Conservation (phyloP, 2,113 vertebrate species). For the Rafetus swinhoei region DNA sequence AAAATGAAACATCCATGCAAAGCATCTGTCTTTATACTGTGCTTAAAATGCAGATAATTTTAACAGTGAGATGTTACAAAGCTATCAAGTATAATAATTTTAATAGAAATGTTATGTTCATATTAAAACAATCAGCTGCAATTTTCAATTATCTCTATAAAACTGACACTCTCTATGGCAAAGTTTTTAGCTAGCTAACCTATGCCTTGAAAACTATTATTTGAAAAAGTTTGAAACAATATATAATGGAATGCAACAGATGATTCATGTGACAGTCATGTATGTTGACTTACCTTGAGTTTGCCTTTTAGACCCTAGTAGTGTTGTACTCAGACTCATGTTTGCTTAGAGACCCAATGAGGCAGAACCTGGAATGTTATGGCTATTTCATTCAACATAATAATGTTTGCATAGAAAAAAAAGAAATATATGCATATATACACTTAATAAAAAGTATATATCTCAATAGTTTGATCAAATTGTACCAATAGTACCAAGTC, state of each 20-base stretch:
- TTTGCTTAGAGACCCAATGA: slow-evolving; percentile 99
- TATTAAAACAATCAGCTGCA: not conserved
- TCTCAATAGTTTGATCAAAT: slow-evolving; percentile 22
- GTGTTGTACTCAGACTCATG: slow-evolving; percentile 99
- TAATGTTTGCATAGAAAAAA: slow-evolving; percentile 84
- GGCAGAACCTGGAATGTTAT: slow-evolving; percentile 99
- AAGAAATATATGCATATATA: slow-evolving; percentile 76
- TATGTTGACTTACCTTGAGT: slow-evolving; percentile 91
- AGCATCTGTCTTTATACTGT: slow-evolving; percentile 3
- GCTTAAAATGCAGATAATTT: not conserved
- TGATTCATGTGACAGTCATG: slow-evolving; percentile 26
- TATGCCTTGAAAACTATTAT: slow-evolving; percentile 12
- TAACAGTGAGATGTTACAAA: not conserved
- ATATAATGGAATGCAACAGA: slow-evolving; percentile 56
- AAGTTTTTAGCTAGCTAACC: not conserved
- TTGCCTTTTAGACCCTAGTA: slow-evolving; percentile 98
- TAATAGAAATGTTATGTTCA: not conserved
- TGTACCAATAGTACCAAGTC: slow-evolving; percentile 23
- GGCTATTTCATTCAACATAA: slow-evolving; percentile 97
- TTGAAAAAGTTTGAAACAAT: slow-evolving; percentile 22
- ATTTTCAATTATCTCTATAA: not conserved
- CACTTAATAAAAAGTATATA: slow-evolving; percentile 58
- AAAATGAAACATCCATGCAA: slow-evolving; percentile 62
- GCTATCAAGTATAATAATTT: not conserved
- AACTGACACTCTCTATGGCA: not conserved